These are phyloP conservation scores for Leptosomus discolor DNA, from an alignment of 2,113 vertebrate species.

Conservation along the genomic window DNA sequence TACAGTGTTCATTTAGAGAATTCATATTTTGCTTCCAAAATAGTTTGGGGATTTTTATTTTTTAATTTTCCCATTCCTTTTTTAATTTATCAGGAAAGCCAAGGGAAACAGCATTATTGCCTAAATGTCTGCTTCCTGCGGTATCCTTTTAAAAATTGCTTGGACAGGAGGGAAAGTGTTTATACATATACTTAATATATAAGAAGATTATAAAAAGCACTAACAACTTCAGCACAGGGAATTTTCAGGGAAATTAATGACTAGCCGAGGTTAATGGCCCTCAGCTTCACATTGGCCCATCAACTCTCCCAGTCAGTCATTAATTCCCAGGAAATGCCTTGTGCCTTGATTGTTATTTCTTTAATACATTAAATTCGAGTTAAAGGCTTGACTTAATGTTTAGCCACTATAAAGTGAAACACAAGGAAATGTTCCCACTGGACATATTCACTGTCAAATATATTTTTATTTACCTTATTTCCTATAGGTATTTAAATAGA, in stretches of 20 bases:
- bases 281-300: slow-evolving; percentile 62
- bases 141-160: neutral
- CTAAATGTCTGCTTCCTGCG: slow-evolving; percentile 3
- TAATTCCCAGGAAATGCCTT: slow-evolving; percentile 72
- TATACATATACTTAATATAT: slow-evolving; percentile 29
- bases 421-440: slow-evolving; percentile 49
- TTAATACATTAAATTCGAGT: slow-evolving; percentile 75
- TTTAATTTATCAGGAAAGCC: slow-evolving; percentile 36
- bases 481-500: slow-evolving; percentile 26
- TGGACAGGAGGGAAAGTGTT: neutral
- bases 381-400: slow-evolving; percentile 72
- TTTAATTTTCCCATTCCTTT: slow-evolving; percentile 37
- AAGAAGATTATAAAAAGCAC: slow-evolving; percentile 58
- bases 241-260: slow-evolving; percentile 72
- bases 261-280: slow-evolving; percentile 66
- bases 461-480: slow-evolving; percentile 67
- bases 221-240: slow-evolving; percentile 50
- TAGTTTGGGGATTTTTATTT: neutral
- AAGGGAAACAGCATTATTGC: neutral
- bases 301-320: slow-evolving; percentile 68
- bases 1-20: neutral
- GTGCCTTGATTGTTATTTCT: slow-evolving; percentile 65
- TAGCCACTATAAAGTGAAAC: slow-evolving; percentile 66
- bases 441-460: slow-evolving; percentile 36
- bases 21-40: neutral